phyloP scores from a whole-genome alignment of 1,140 invertebrate species.

The Contarinia nasturtii region DNA sequence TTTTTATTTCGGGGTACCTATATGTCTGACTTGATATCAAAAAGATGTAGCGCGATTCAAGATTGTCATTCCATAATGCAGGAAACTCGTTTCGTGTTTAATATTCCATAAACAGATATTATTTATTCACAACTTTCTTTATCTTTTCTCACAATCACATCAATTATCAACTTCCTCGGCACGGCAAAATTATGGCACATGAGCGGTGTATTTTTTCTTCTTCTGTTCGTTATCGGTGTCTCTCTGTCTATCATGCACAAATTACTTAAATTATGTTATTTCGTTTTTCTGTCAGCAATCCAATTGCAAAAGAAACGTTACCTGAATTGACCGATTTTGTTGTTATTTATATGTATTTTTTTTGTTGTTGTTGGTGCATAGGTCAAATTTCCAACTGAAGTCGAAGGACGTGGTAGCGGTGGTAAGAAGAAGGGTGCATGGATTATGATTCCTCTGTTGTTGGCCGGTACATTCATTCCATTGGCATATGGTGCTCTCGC shows the following conservation, averaged over 20 bases:
- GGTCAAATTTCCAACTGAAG: conserved; percentile 41
- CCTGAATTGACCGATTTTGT: neutral
- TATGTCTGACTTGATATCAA: too few relatives aligned
- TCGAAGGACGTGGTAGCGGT: conserved; percentile 37
- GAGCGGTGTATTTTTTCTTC: neutral
- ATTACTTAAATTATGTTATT: neutral
- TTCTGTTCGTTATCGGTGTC: neutral
- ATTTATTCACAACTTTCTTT: too few relatives aligned
- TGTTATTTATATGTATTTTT: neutral
- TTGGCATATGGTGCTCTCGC: conserved; percentile 58
- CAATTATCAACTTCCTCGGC: too few relatives aligned
- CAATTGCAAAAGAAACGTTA: neutral
- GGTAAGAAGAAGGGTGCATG: conserved; percentile 50
- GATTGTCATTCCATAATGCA: too few relatives aligned
- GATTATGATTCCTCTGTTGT: conserved; percentile 52
- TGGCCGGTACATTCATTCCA: conserved; percentile 58
- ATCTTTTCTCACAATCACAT: too few relatives aligned
- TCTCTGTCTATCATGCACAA: neutral
- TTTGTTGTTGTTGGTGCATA: conserved; percentile 10
- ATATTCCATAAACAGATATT: too few relatives aligned
- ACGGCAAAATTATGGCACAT: too few relatives aligned
- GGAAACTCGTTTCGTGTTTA: too few relatives aligned
- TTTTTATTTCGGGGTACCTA: too few relatives aligned
- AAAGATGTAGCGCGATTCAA: too few relatives aligned
- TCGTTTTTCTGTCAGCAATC: neutral